Base-by-base conservation (phyloP, 2,797 vertebrate species). In the Alauda arvensis region DNA sequence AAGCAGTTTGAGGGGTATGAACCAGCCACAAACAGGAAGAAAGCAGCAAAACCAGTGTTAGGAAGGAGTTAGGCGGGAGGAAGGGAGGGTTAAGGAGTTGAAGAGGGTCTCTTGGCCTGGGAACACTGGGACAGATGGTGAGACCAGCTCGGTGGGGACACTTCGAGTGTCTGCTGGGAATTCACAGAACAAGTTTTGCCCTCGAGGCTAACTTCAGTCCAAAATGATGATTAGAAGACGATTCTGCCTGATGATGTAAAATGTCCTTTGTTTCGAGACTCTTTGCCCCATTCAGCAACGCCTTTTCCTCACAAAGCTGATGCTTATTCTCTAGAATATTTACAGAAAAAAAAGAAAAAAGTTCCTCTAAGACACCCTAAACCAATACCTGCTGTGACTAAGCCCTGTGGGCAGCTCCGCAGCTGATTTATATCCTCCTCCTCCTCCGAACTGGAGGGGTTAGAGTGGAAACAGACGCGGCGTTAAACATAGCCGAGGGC, bases 361-460 rank as follows among this genome's bases (percentile, higher is more conserved):
- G 59, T 78, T 91, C 67, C 80, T 94, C 78, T 90, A 91, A 87
- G 86, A 91, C 80, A 80, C 83, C 79, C 85, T 93, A 92, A 96
- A 94, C 92, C 92, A 95, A 87, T 93, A 94, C 88, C 89, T 91
- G 92, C 93, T 95, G 91, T 95, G 94, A 93, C 79, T 94, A 91
- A 95, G 90, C 91, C 87, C 89, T 77, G 90, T 90, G 89, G 95
- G 92, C 83, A 93, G 77, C 90, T 87, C 68, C 10, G 25, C 88
- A 66, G 86, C 88, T 96, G 94, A 94, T 95, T 95, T 93, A 92
- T 91, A 71, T 79, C 92, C 85, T 87, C 70, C 86, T 86, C 70
- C 86, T 92, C 77, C 83, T 92, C 56, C 84, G 10, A 80, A 81
- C 4, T 6, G 70, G 61, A 88, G 90, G 87, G 93, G 81, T 77